phyloP scores from a whole-genome alignment of 2,888 invertebrate species.

The Apeira syringaria region DNA sequence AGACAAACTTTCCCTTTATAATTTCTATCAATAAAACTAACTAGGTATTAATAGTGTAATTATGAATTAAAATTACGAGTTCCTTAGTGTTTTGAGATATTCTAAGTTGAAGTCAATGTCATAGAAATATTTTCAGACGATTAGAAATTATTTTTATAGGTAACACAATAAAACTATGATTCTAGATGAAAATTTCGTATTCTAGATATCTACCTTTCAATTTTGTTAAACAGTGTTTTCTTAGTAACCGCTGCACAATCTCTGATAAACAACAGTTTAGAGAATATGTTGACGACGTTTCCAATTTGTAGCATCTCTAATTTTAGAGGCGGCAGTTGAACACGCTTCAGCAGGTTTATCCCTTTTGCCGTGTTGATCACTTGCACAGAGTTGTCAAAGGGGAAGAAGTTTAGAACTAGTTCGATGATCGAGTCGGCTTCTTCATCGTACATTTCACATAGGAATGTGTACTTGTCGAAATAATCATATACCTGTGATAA shows the following conservation, averaged over 20 bases:
- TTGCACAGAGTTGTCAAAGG: constrained; percentile 91
- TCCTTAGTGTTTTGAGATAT: too few relatives aligned
- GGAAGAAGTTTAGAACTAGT: constrained; percentile 89
- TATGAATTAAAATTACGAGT: too few relatives aligned
- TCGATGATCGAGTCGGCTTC: constrained; percentile 87
- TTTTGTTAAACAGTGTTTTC: constrained; percentile 82
- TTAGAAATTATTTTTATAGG: too few relatives aligned
- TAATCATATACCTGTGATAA: constrained; percentile 79
- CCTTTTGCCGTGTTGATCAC: constrained; percentile 85
- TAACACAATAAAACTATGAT: too few relatives aligned
- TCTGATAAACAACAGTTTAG: constrained; percentile 87
- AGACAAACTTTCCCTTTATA: too few relatives aligned
- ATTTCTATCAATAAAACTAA: too few relatives aligned
- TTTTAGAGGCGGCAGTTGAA: constrained; percentile 85
- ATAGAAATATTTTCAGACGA: too few relatives aligned
- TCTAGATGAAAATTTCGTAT: too few relatives aligned
- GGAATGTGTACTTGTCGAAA: constrained; percentile 83
- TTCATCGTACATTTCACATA: constrained; percentile 94
- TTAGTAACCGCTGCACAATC: constrained; percentile 89
- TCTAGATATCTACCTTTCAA: constrained; percentile 83
- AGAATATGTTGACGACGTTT: constrained; percentile 88
- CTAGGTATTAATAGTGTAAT: too few relatives aligned
- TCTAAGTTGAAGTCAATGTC: too few relatives aligned
- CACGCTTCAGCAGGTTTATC: constrained; percentile 85
- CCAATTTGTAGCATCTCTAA: constrained; percentile 89